These are phyloP conservation scores for Pluvialis apricaria DNA, from an alignment of 2,113 vertebrate genomes.

Conservation along the genomic window DNA sequence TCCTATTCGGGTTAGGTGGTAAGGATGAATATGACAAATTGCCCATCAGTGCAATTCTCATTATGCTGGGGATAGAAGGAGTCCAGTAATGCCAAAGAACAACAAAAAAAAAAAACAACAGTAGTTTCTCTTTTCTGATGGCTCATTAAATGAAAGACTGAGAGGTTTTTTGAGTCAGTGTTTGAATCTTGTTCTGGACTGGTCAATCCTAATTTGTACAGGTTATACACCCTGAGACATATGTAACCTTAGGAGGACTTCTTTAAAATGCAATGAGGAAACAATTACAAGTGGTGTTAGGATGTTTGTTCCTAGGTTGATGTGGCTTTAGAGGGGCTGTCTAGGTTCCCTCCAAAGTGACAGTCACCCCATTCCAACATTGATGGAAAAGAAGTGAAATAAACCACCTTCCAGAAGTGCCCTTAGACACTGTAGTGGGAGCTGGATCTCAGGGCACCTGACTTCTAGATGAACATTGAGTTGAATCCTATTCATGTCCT, in stretches of 20 bases:
- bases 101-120: fast-evolving
- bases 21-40: neutral
- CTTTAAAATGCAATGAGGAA: neutral
- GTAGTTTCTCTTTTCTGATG: neutral
- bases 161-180: neutral
- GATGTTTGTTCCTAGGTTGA: neutral
- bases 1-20: neutral
- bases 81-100: neutral
- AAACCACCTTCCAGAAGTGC: neutral
- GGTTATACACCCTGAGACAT: neutral
- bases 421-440: neutral
- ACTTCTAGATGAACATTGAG: neutral
- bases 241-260: neutral
- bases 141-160: neutral
- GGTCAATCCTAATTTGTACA: neutral
- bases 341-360: neutral
- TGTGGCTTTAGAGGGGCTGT: neutral
- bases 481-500: neutral
- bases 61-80: neutral
- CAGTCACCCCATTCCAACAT: neutral
- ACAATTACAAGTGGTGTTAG: neutral
- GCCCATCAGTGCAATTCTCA: neutral
- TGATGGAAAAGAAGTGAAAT: neutral
- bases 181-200: neutral
- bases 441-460: neutral